A percentile compares a stretch with the other conserved stretches of the same genome.
phyloP scores from a whole-genome alignment of 2,888 invertebrate species.

The Smittia sp. region DNA sequence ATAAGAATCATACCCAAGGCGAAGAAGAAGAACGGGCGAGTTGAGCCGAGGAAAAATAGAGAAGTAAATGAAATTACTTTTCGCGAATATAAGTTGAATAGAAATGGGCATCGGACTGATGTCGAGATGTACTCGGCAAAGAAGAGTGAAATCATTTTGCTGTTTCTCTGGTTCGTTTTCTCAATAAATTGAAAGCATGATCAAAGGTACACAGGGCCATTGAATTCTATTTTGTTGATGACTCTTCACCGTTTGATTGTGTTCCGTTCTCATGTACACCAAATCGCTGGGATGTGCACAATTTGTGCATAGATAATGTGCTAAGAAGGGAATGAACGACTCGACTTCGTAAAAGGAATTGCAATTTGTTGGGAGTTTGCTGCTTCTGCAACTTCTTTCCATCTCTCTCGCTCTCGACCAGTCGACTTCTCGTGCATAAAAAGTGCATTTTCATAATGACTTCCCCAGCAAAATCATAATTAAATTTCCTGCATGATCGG shows the following conservation, averaged over 20 bases:
- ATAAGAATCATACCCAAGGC: slow-evolving; percentile 1
- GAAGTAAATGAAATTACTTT: slow-evolving; percentile 16
- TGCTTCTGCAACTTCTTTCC: neutral
- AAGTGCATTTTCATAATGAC: slow-evolving; percentile 27
- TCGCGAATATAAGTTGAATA: slow-evolving; percentile 6
- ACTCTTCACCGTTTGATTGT: slow-evolving; percentile 17
- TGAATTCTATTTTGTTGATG: slow-evolving; percentile 9
- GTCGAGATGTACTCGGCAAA: neutral
- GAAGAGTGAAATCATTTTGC: slow-evolving; percentile 19
- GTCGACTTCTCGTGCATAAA: neutral
- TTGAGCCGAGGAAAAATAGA: neutral
- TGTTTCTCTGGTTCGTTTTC: neutral
- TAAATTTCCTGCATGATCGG: slow-evolving; percentile 35
- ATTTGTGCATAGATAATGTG: slow-evolving; percentile 22
- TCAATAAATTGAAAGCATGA: slow-evolving; percentile 14
- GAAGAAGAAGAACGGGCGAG: neutral
- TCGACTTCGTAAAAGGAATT: slow-evolving; percentile 21
- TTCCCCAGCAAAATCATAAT: slow-evolving; percentile 38
- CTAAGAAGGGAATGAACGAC: slow-evolving; percentile 12
- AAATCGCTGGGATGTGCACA: slow-evolving; percentile 1
- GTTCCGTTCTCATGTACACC: neutral
- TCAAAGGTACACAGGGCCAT: slow-evolving; percentile 18
- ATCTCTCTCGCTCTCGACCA: neutral
- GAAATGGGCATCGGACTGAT: slow-evolving; percentile 6
- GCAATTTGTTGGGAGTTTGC: slow-evolving; percentile 11